Evolutionary conservation across 2,797 vertebrate genomes (phyloP).

Genomic region (Pelodytes ibericus): DNA sequence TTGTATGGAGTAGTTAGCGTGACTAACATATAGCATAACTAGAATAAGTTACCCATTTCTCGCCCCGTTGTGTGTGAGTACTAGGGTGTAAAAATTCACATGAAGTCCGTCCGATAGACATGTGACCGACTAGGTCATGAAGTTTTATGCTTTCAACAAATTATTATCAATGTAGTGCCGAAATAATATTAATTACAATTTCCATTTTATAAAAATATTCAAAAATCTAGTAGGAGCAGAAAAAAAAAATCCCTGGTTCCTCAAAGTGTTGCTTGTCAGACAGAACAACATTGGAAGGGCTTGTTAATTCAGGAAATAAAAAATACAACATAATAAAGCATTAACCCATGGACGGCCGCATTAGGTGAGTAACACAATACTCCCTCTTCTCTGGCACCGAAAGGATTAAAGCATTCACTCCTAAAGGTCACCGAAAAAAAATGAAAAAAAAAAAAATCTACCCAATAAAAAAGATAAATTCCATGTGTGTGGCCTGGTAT

Average conservation of each 20-base stretch:
- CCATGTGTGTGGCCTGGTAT: slow-evolving; percentile 12
- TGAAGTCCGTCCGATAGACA: not conserved
- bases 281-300: not conserved
- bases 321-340: not conserved
- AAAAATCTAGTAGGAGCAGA: not conserved
- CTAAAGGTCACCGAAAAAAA: not conserved
- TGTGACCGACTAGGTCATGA: not conserved
- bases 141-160: not conserved
- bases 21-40: not conserved
- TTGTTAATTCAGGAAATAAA: not conserved
- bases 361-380: not conserved
- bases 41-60: not conserved
- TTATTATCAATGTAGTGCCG: not conserved
- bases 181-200: not conserved
- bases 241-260: not conserved
- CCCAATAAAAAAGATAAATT: slow-evolving; percentile 1
- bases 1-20: too few relatives aligned
- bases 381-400: not conserved
- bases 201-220: slow-evolving; percentile 34
- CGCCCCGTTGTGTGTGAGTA: not conserved
- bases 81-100: not conserved
- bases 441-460: not conserved
- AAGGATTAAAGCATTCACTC: not conserved
- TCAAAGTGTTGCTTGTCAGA: not conserved
- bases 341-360: not conserved